phyloP scores from a whole-genome alignment of 2,888 invertebrate species.

The Calameuta filiformis region DNA sequence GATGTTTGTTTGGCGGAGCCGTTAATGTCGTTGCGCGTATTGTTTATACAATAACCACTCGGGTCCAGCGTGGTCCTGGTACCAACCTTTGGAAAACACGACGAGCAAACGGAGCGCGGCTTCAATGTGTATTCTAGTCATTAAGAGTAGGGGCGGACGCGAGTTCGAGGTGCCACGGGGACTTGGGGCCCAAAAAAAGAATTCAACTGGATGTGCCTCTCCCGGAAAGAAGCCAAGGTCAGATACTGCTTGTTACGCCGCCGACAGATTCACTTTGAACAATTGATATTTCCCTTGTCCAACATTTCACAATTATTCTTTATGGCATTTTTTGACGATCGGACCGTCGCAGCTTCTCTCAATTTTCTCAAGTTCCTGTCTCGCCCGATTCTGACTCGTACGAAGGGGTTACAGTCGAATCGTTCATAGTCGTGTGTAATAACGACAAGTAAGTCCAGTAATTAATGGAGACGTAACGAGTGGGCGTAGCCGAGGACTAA shows the following conservation, averaged over 20 bases:
- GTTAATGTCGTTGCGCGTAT: slow-evolving; percentile 53
- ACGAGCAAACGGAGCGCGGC: slow-evolving; percentile 9
- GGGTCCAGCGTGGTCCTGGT: slow-evolving; percentile 38
- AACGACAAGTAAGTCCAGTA: slow-evolving; percentile 32
- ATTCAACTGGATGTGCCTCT: not conserved
- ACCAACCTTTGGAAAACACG: slow-evolving; percentile 56
- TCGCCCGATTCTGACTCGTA: not conserved
- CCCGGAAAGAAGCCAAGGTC: not conserved
- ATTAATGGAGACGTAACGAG: slow-evolving; percentile 63
- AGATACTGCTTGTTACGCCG: not conserved
- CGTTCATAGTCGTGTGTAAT: not conserved
- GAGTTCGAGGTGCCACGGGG: not conserved
- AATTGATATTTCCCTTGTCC: not conserved
- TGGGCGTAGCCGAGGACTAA: slow-evolving; percentile 56
- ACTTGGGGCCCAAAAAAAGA: not conserved
- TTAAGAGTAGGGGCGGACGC: not conserved
- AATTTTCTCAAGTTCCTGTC: not conserved
- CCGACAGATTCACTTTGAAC: not conserved
- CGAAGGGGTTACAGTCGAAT: not conserved
- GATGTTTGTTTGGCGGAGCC: slow-evolving; percentile 56
- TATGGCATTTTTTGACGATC: too few relatives aligned
- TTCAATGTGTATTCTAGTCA: slow-evolving; percentile 4
- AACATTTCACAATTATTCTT: too few relatives aligned
- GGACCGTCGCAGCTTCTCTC: too few relatives aligned
- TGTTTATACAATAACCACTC: slow-evolving; percentile 49